These are phyloP conservation scores for Theretra japonica DNA, from an alignment of 2,888 invertebrate genomes.

Conservation along the genomic window DNA sequence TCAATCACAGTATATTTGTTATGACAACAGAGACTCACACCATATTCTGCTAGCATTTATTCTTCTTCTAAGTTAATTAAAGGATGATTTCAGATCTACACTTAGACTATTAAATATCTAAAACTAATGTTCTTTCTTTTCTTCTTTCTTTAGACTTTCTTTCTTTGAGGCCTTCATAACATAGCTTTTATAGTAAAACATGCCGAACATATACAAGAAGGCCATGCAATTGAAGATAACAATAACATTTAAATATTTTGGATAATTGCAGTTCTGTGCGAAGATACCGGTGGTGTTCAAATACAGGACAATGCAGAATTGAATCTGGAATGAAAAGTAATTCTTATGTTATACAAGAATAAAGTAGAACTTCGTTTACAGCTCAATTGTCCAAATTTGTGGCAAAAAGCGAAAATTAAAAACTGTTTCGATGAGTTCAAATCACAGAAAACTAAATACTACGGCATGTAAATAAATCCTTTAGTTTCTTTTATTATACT, in stretches of 20 bases:
- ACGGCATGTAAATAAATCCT: no score
- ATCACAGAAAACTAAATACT: no score
- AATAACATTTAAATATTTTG: constrained; percentile 84
- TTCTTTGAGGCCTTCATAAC: constrained; percentile 47
- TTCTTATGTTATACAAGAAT: not conserved
- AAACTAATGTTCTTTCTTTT: constrained; percentile 24
- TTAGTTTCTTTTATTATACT: no score
- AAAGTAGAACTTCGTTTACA: not conserved
- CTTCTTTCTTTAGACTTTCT: constrained; percentile 9
- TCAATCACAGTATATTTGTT: no score
- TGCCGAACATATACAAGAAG: constrained; percentile 89
- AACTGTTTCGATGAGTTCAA: no score
- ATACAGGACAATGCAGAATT: constrained; percentile 87
- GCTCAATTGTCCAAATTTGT: no score
- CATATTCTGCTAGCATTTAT: no score
- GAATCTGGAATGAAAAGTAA: constrained; percentile 78
- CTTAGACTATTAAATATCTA: not conserved
- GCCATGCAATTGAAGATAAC: constrained; percentile 85
- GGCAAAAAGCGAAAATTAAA: no score
- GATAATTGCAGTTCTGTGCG: constrained; percentile 85
- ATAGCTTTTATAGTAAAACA: constrained; percentile 88
- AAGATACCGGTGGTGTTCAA: constrained; percentile 85
- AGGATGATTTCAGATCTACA: no score
- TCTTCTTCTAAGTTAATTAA: no score
- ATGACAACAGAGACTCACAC: no score